Conservation (phyloP, 2,113 vertebrate species). For the Calyptomena viridis region DNA sequence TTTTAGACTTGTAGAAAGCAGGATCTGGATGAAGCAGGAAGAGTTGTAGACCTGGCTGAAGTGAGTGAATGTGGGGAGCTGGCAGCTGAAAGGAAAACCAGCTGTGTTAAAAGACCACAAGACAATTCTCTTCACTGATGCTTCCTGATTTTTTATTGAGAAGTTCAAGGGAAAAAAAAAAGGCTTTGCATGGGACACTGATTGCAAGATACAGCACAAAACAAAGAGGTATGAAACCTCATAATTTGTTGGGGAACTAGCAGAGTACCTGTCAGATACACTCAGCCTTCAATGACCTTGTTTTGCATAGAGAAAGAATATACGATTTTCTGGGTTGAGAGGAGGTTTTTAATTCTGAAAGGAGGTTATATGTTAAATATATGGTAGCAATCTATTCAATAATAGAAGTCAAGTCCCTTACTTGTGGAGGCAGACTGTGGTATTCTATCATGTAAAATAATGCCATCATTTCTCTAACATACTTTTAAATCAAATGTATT, state of each 20-base stretch:
- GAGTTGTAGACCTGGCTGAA: not conserved
- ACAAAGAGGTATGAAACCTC: not conserved
- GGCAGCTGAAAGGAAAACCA: not conserved
- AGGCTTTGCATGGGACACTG: not conserved
- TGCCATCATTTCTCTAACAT: slow-evolving; percentile 12
- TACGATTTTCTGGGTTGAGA: slow-evolving; percentile 33
- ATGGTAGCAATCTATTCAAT: slow-evolving; percentile 16
- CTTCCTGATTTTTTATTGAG: not conserved
- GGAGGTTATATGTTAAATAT: slow-evolving; percentile 53
- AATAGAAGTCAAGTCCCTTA: slow-evolving; percentile 6
- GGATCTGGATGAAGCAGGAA: not conserved
- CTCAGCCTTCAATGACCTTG: not conserved
- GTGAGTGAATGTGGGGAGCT: not conserved
- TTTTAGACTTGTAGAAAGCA: not conserved
- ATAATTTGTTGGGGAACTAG: not conserved
- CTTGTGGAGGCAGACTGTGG: not conserved
- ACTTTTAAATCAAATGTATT: not conserved
- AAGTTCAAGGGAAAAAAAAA: not conserved
- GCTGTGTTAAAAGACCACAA: not conserved
- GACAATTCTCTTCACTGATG: not conserved
- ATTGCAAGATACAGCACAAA: not conserved
- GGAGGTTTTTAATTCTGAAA: slow-evolving; percentile 24
- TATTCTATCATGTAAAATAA: slow-evolving; percentile 33
- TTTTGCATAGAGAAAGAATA: slow-evolving; percentile 23
- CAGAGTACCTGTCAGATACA: not conserved